Percentiles rank a stretch among this genome's conserved stretches.
These are phyloP conservation scores for Ophiothrix spiculata DNA, from an alignment of 35 echinoderm and acorn worm species.

Conservation along the genomic window DNA sequence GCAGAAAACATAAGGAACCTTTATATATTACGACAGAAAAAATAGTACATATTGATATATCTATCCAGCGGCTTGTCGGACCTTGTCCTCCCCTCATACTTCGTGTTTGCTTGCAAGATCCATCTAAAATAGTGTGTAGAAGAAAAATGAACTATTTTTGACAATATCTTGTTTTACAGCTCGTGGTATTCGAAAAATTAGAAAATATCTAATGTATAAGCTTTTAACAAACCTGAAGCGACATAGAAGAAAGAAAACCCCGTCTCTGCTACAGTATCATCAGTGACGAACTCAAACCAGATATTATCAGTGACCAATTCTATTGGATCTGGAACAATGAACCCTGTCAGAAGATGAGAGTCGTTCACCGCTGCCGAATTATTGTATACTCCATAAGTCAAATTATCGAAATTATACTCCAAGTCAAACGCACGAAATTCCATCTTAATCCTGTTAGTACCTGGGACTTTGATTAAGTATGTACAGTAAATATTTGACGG, in stretches of 20 bases:
- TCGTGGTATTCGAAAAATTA: too few species aligned
- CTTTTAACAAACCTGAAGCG: background rate
- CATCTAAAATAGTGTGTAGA: too few species aligned
- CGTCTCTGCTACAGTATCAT: background rate
- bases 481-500: background rate
- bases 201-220: too few species aligned
- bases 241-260: background rate
- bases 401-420: background rate
- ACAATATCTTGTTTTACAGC: too few species aligned
- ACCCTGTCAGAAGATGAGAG: background rate
- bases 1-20: too few species aligned
- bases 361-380: background rate
- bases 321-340: background rate
- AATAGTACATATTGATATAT: too few species aligned
- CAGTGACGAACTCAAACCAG: background rate
- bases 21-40: too few species aligned
- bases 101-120: too few species aligned
- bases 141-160: too few species aligned
- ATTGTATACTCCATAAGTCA: background rate
- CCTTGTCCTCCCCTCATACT: too few species aligned
- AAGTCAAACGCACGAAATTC: background rate
- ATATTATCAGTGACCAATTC: background rate
- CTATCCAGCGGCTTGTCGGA: too few species aligned
- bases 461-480: background rate
- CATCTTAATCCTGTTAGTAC: background rate